Evolutionary conservation across 2,113 vertebrate genomes (phyloP), one percentile per base, ranked within the genome.

Genomic region (Ciconia maguari): DNA sequence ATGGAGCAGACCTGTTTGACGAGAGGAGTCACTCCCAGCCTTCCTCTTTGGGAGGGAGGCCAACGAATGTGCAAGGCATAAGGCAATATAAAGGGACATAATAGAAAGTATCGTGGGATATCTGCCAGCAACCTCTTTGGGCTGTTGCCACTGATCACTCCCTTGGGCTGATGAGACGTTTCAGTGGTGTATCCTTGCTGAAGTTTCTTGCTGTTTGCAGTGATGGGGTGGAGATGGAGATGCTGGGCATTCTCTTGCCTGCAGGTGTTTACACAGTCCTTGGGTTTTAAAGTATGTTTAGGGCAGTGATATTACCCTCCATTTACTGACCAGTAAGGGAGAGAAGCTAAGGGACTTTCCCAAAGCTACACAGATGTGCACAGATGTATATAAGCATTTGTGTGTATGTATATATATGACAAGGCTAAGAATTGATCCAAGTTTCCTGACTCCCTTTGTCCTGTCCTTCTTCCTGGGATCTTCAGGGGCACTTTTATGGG

Each of bases 381-480:
- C 27, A 34, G 54, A 16, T 44, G 3, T 58, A 15, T 25, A 9
- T 66, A 51, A 55, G 10, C 21, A 11, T 86, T 66, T 41, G 5
- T 54, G 1, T 30, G 7, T 64, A 17, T 26, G 29, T 29, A 42
- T 0, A 0, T n/a, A 15, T 19, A 20, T 29, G 13, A 15, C 34
- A 41, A 41, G 16, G 42, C 27, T 46, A 81, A 74, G 21, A 74
- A 54, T 9, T 19, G 55, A 78, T 75, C 51, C 32, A 32, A 19
- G 16, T 42, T 52, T 84, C 5, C 2, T 55, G 32, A 19, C 46
- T 83, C 22, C 14, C 11, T 78, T 87, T 84, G 34, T 70, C 25
- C 11, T 57, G 7, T 46, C 16, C 29, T 58, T 1, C 49, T 80
- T 68, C 26, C 29, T 71, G 52, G 18, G 8, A 29, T 48, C 8